Percentiles rank a stretch among this genome's conserved stretches.
These are phyloP conservation scores for Drosophila repletoides DNA, from an alignment of 1,140 invertebrate species.

Conservation along the genomic window DNA sequence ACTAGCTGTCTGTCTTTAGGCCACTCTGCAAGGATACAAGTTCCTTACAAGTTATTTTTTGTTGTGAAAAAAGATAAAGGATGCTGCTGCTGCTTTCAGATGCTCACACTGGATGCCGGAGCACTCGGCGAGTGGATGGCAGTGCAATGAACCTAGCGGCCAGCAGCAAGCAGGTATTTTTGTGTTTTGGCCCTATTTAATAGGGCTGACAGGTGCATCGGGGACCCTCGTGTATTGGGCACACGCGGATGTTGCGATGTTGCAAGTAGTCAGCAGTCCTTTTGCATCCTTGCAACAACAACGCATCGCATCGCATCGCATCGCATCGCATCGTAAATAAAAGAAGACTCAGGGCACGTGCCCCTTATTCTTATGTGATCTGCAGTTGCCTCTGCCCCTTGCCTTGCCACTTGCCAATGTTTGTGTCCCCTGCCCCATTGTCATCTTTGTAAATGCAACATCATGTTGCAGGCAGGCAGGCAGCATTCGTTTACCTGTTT, in stretches of 20 bases:
- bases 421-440: slow-evolving; percentile 12
- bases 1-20: too few relatives aligned
- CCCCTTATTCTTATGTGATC: slow-evolving; percentile 16
- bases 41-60: too few relatives aligned
- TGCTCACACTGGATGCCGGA: background rate
- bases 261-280: slow-evolving; percentile 11
- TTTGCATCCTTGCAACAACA: slow-evolving; percentile 39
- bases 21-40: too few relatives aligned
- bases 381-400: slow-evolving; percentile 1
- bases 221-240: slow-evolving; percentile 3
- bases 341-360: slow-evolving; percentile 27
- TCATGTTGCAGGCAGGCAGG: slow-evolving; percentile 26
- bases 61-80: too few relatives aligned
- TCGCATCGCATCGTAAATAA: slow-evolving; percentile 35
- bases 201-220: slow-evolving; percentile 44
- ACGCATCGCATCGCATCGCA: slow-evolving; percentile 1
- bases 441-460: slow-evolving; percentile 24
- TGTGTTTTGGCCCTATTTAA: slow-evolving; percentile 21
- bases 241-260: slow-evolving; percentile 33
- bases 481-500: slow-evolving; percentile 7
- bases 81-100: background rate
- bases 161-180: background rate
- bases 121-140: too few relatives aligned
- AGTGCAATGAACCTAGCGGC: slow-evolving; percentile 9
- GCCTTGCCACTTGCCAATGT: background rate